These are phyloP conservation scores for Cyclophora albipunctata DNA, from an alignment of 2,888 invertebrate genomes.

Conservation along the genomic window DNA sequence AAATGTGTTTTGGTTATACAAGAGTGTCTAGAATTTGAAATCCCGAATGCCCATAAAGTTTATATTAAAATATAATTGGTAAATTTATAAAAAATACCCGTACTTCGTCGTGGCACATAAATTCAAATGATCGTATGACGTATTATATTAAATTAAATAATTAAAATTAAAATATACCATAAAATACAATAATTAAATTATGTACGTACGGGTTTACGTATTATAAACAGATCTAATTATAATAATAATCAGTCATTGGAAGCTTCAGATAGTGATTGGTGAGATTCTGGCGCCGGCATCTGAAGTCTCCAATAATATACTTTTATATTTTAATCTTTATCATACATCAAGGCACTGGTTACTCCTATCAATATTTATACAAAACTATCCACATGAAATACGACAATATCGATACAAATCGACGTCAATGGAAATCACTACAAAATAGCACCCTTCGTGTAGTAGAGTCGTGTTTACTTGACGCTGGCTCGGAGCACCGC, in stretches of 20 bases:
- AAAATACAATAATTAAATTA: conserved; percentile 15
- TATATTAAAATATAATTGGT: conserved; percentile 23
- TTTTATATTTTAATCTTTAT: conserved; percentile 18
- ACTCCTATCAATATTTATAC: no score
- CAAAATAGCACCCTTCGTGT: no score
- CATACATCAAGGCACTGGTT: no score
- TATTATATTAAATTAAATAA: conserved; percentile 26
- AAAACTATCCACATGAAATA: no score
- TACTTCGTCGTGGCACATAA: conserved; percentile 62
- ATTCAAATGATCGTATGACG: conserved; percentile 35
- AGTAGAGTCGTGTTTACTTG: conserved; percentile 32
- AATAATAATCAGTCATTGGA: conserved; percentile 66
- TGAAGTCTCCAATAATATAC: conserved; percentile 69
- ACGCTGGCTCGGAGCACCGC: conserved; percentile 46
- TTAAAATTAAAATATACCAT: conserved; percentile 16
- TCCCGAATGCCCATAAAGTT: conserved; percentile 16
- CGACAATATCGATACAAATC: no score
- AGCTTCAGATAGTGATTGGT: conserved; percentile 56
- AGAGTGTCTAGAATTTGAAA: conserved; percentile 6
- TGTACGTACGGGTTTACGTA: conserved; percentile 40
- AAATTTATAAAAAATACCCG: conserved; percentile 55
- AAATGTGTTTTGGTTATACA: no score
- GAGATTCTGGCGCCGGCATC: conserved; percentile 68
- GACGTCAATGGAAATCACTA: no score
- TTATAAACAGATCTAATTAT: conserved; percentile 53